Percentiles rank a stretch among this genome's conserved stretches.
These are phyloP conservation scores for Tretioscincus oriximinensis DNA, from an alignment of 2,113 vertebrate species.

Conservation along the genomic window DNA sequence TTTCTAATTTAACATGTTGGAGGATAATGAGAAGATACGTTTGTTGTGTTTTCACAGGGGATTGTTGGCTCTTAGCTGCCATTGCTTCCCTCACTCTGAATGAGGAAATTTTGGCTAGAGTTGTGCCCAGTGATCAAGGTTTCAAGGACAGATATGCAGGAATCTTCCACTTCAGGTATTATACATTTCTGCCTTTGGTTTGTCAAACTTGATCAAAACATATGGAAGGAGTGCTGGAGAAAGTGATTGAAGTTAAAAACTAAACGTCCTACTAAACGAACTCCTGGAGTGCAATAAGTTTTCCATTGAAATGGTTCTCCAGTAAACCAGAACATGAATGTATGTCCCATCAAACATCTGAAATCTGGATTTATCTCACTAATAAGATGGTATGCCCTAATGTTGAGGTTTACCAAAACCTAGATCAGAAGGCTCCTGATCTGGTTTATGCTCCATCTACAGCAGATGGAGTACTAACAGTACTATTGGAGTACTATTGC, in stretches of 20 bases:
- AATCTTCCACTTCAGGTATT: constrained; percentile 88
- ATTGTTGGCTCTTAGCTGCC: constrained; percentile 88
- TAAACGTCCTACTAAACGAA: too few species aligned
- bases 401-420: too few species aligned
- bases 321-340: too few species aligned
- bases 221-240: background rate
- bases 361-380: too few species aligned
- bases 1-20: background rate
- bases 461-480: too few species aligned
- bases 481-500: too few species aligned
- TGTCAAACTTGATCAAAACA: background rate
- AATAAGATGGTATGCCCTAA: too few species aligned
- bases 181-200: background rate
- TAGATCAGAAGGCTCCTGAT: too few species aligned
- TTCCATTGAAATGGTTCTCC: too few species aligned
- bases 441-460: too few species aligned
- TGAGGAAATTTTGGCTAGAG: constrained; percentile 77
- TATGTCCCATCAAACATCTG: too few species aligned
- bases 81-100: constrained; percentile 84
- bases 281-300: too few species aligned
- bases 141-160: constrained; percentile 83
- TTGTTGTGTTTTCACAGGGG: constrained; percentile 63
- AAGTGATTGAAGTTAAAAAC: background rate
- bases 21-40: background rate
- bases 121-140: constrained; percentile 80